A percentile compares a stretch with the other conserved stretches of the same genome.
These are phyloP conservation scores for Limnephilus lunatus DNA, from an alignment of 2,888 invertebrate genomes.

Conservation along the genomic window DNA sequence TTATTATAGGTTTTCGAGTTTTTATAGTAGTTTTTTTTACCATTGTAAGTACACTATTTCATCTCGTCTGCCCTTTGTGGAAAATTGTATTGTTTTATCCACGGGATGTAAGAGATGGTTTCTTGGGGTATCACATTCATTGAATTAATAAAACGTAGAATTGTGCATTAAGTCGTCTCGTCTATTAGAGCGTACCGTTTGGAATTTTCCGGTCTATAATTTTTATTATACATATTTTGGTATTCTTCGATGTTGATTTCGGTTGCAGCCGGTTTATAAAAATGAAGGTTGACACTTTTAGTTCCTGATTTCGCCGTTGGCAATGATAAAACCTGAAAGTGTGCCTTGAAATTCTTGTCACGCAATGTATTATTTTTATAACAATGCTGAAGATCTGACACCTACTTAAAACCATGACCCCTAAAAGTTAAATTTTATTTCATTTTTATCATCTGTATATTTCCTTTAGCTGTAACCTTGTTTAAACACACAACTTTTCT, in stretches of 20 bases:
- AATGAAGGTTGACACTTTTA: neutral
- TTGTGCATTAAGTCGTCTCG: no score
- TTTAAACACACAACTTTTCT: neutral
- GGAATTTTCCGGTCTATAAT: neutral
- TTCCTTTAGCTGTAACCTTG: neutral
- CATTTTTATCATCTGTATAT: neutral
- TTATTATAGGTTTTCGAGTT: neutral
- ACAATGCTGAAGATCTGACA: neutral
- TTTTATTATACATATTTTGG: neutral
- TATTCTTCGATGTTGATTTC: neutral
- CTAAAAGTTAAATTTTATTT: neutral
- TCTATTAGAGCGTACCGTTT: neutral
- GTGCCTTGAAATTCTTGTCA: neutral
- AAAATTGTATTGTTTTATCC: neutral
- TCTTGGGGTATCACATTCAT: no score
- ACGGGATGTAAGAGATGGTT: neutral
- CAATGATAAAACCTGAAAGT: neutral
- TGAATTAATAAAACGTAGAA: no score
- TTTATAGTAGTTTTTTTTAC: neutral
- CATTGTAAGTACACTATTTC: neutral
- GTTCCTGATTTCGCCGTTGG: neutral
- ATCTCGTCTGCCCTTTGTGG: neutral
- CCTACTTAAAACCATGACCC: neutral
- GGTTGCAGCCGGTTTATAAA: neutral
- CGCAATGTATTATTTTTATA: neutral